Evolutionary conservation across 2,113 vertebrate genomes (phyloP).

Genomic region (Nycticryphes semicollaris): DNA sequence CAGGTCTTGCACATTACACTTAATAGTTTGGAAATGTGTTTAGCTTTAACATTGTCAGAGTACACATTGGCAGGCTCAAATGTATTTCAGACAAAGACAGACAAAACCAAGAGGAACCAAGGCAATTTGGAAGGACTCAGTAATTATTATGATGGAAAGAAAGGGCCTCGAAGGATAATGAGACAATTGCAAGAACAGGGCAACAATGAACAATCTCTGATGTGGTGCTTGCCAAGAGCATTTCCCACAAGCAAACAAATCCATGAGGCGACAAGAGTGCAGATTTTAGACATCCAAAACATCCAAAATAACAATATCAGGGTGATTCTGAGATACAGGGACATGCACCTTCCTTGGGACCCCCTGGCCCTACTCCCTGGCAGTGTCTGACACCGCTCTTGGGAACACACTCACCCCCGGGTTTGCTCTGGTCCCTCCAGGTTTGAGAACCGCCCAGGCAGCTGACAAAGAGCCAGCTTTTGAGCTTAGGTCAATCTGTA

Average conservation of each 20-base stretch:
- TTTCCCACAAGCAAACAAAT: background rate
- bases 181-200: background rate
- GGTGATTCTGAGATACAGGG: background rate
- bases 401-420: no score
- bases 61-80: background rate
- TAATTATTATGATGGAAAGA: background rate
- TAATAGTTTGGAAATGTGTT: background rate
- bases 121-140: background rate
- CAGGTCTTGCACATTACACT: background rate
- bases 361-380: background rate
- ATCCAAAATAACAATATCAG: background rate
- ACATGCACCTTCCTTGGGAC: background rate
- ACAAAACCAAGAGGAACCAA: background rate
- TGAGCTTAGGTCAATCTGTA: background rate
- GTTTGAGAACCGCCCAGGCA: background rate
- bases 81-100: background rate
- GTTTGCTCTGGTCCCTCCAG: background rate
- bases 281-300: background rate
- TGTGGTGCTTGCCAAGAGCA: background rate
- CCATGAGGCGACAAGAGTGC: background rate
- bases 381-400: background rate
- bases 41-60: background rate
- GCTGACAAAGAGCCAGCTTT: background rate
- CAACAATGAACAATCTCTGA: background rate
- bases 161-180: background rate